Conservation (phyloP, 1,140 invertebrate genomes). For the Cyclargus thomasi region DNA sequence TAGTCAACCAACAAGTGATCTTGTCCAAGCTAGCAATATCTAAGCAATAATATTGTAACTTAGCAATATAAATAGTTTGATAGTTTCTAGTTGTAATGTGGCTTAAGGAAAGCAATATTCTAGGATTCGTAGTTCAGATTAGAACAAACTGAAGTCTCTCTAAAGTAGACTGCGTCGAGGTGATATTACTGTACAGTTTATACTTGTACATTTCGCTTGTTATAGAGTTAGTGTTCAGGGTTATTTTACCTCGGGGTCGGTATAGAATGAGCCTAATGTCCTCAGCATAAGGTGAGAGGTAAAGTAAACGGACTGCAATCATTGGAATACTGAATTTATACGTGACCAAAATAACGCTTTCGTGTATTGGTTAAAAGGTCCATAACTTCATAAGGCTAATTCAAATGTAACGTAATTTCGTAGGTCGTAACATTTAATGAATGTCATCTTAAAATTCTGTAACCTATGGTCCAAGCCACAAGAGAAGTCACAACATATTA, state of each 20-base stretch:
- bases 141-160: slow-evolving; percentile 16
- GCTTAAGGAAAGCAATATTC: slow-evolving; percentile 36
- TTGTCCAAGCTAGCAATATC: slow-evolving; percentile 47
- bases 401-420: neutral
- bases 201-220: slow-evolving; percentile 6
- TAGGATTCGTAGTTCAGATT: slow-evolving; percentile 27
- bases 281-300: too few relatives aligned
- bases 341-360: slow-evolving; percentile 6
- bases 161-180: slow-evolving; percentile 27
- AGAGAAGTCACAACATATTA: too few relatives aligned
- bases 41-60: slow-evolving; percentile 43
- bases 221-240: neutral
- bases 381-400: slow-evolving; percentile 8
- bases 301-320: neutral
- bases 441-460: neutral
- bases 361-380: slow-evolving; percentile 3
- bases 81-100: slow-evolving; percentile 25
- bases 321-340: slow-evolving; percentile 7
- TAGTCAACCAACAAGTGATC: slow-evolving; percentile 27
- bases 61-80: slow-evolving; percentile 15
- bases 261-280: too few relatives aligned
- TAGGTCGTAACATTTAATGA: neutral
- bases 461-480: neutral
- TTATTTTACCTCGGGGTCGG: too few relatives aligned
- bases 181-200: slow-evolving; percentile 19